Evolutionary conservation across 2,113 vertebrate genomes (phyloP).

Genomic region (Oreochromis aureus): DNA sequence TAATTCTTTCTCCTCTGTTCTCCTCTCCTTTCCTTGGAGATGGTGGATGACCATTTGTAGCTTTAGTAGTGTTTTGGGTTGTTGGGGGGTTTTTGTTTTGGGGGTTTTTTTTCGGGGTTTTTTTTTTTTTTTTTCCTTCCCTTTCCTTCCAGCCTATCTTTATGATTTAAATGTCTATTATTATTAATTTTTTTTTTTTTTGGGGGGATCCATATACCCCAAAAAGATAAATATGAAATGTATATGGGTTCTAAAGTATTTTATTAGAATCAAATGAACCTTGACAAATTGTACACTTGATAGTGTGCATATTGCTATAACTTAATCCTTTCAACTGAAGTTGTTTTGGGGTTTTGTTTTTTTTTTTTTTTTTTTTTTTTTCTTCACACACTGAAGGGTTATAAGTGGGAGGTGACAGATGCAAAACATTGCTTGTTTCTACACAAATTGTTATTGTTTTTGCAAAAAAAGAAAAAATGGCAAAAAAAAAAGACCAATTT

Average conservation of each 20-base stretch:
- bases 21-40: neutral
- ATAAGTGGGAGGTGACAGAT: conserved; percentile 56
- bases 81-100: fast-evolving
- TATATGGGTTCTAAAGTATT: too few relatives aligned
- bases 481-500: conserved; percentile 10
- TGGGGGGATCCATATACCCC: neutral
- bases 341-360: conserved; percentile 37
- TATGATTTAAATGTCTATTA: neutral
- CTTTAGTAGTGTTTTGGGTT: conserved; percentile 7
- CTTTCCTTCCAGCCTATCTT: conserved; percentile 47
- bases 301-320: too few relatives aligned
- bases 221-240: too few relatives aligned
- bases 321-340: too few relatives aligned
- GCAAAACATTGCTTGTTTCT: conserved; percentile 79
- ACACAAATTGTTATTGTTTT: conserved; percentile 75
- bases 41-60: conserved; percentile 41
- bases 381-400: conserved; percentile 9
- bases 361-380: conserved; percentile 46
- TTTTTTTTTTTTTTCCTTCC: too few relatives aligned
- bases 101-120: fast-evolving
- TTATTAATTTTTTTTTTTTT: conserved; percentile 63
- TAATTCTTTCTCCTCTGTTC: neutral
- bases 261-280: too few relatives aligned
- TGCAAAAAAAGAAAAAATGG: conserved; percentile 12
- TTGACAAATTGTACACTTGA: too few relatives aligned